Evolutionary conservation across 2,888 invertebrate genomes (phyloP).

Genomic region (Meiosimyza decipiens): DNA sequence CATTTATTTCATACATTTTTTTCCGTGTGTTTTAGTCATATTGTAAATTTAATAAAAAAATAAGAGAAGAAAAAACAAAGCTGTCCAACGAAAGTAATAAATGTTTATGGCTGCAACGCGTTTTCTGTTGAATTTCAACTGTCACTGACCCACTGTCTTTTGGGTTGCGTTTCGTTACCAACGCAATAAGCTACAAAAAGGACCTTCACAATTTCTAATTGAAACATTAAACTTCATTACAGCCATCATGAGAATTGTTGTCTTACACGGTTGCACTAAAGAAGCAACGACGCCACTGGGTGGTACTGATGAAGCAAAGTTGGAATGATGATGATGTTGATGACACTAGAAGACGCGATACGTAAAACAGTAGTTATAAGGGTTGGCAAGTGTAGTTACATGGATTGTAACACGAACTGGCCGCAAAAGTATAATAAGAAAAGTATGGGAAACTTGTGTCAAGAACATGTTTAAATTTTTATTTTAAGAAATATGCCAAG

Average conservation of each 20-base stretch:
- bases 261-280: background rate
- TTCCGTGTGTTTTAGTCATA: too few relatives aligned
- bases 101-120: background rate
- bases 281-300: background rate
- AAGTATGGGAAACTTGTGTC: too few relatives aligned
- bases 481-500: too few relatives aligned
- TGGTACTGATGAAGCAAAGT: background rate
- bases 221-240: slow-evolving; percentile 63
- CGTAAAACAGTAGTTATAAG: too few relatives aligned
- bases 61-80: background rate
- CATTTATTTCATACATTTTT: too few relatives aligned
- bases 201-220: slow-evolving; percentile 57
- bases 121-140: background rate
- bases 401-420: too few relatives aligned
- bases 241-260: slow-evolving; percentile 49
- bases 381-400: too few relatives aligned
- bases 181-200: slow-evolving; percentile 35
- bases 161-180: slow-evolving; percentile 8
- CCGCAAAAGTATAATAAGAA: too few relatives aligned
- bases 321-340: too few relatives aligned
- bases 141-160: slow-evolving; percentile 10
- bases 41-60: background rate
- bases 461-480: too few relatives aligned
- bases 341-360: too few relatives aligned
- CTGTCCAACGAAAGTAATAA: background rate